A percentile compares a stretch with the other conserved stretches of the same genome.
Evolutionary conservation across 2,888 invertebrate genomes (phyloP).

Genomic region (Dione juno): DNA sequence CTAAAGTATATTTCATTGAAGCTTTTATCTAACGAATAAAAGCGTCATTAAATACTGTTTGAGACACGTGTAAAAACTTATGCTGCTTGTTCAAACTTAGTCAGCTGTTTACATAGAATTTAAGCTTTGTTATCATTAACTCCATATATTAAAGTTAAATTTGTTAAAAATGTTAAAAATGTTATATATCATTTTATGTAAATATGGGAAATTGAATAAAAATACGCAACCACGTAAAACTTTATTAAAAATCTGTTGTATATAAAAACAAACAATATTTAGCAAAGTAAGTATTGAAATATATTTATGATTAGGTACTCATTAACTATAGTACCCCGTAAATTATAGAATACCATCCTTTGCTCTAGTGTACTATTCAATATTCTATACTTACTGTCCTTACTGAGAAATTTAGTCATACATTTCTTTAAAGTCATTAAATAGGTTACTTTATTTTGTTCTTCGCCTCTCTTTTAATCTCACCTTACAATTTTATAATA

Average conservation of each 20-base stretch:
- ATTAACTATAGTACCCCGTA: neutral
- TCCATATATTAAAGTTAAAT: neutral
- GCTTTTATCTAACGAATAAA: neutral
- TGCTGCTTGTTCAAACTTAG: neutral
- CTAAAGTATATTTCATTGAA: neutral
- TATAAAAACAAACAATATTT: too few relatives aligned
- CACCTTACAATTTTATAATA: too few relatives aligned
- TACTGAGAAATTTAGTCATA: too few relatives aligned
- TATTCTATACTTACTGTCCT: too few relatives aligned
- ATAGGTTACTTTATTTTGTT: too few relatives aligned
- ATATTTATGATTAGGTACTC: neutral
- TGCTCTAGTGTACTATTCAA: constrained; percentile 4
- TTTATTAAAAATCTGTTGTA: neutral
- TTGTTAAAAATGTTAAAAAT: too few relatives aligned
- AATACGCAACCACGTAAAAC: too few relatives aligned
- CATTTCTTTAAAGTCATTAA: too few relatives aligned
- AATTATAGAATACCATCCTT: constrained; percentile 11
- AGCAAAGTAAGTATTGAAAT: neutral
- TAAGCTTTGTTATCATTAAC: neutral
- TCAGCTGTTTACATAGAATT: neutral
- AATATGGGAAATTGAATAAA: too few relatives aligned
- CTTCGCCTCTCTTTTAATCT: too few relatives aligned
- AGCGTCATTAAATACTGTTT: neutral
- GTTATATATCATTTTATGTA: too few relatives aligned
- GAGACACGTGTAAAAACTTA: neutral